Base-by-base conservation (phyloP, 2,888 invertebrate genomes). In the Halocaridina rubra region DNA sequence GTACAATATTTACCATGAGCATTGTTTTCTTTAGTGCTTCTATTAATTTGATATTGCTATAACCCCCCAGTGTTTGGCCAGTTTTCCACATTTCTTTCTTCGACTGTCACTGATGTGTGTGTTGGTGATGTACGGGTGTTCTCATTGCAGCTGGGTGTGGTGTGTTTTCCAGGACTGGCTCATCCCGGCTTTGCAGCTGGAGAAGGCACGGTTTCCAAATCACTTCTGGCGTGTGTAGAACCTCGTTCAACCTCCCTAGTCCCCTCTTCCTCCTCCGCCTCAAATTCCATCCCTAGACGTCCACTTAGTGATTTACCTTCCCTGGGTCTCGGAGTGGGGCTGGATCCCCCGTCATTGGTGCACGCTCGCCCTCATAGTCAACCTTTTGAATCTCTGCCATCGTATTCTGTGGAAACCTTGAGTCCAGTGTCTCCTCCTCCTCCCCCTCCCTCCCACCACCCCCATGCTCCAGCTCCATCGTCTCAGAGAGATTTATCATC, bases 81-180 rank as follows among this genome's bases (percentile, higher is more conserved):
- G 57, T 19, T 5, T 19, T 57, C 19, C n/a, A 57, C 27, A 27
- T 29, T 82, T 77, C 78, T 29, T 71, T 71, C 82, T 82, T 27
- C 71, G 71, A 72, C 82, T 82, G 61, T 82, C 82, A 61, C 32
- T 71, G 74, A 32, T 82, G 69, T 82, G 71, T 82, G 69, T 82
- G 71, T 57, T 82, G 82, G 82, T 82, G 82, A 82, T 72, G 61
- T 71, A 69, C 80, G 71, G 75, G 74, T 84, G 64, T 84, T 84
- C n/a, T 84, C 84, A 84, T 84, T 84, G 84, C 84, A 84, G 84
- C 84, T 80, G 84, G 72, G 84, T 84, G 84, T 84, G 84, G 71
- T 84, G 84, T 84, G 84, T 84, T 84, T 84, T 84, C 84, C 84
- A 84, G 84, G 84, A 84, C 57, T 84, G 84, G 84, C 79, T 84